Conservation (phyloP, 2,888 invertebrate genomes). For the Polietes domitor region DNA sequence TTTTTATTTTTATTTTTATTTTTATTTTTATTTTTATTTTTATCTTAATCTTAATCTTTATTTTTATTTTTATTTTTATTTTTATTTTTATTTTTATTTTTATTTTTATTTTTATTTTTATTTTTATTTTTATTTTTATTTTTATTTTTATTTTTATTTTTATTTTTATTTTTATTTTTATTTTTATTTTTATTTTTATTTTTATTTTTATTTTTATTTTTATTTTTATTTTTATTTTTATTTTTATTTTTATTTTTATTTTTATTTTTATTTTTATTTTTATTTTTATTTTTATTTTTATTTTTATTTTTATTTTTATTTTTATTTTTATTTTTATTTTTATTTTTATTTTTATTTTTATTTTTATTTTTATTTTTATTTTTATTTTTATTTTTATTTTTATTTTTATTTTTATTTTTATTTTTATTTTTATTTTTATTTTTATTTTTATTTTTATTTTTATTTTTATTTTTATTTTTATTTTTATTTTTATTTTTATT, state of each 20-base stretch:
- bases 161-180: background rate
- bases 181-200: background rate
- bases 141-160: background rate
- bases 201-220: background rate
- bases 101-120: background rate
- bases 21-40: background rate
- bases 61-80: background rate
- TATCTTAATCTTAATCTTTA: background rate
- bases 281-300: background rate
- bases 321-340: background rate
- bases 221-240: background rate
- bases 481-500: background rate
- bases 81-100: background rate
- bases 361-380: background rate
- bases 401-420: background rate
- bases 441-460: background rate
- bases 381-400: background rate
- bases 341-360: background rate
- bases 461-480: background rate
- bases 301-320: background rate
- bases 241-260: background rate
- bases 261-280: background rate
- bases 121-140: background rate
- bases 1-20: background rate
- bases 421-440: background rate